phyloP scores from a whole-genome alignment of 2,888 invertebrate genomes.

The Caenorhabditis sp. region DNA sequence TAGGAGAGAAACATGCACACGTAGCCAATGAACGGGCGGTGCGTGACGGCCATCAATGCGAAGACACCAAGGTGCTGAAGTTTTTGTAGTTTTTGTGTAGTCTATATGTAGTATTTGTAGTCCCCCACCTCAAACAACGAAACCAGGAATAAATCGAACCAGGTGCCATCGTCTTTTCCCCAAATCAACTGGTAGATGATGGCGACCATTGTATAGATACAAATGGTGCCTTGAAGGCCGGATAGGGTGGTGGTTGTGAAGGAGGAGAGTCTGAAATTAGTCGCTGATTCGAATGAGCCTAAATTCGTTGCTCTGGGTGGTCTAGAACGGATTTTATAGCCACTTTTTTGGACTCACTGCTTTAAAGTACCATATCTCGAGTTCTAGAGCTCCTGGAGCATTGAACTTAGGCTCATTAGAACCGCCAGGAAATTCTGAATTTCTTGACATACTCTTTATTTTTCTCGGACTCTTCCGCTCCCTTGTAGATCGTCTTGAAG shows the following conservation, averaged over 20 bases:
- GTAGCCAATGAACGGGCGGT: slow-evolving; percentile 4
- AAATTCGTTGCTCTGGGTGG: no score
- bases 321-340: no score
- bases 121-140: neutral
- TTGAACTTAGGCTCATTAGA: neutral
- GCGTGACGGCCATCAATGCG: neutral
- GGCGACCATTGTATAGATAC: neutral
- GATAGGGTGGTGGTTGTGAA: neutral
- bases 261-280: neutral
- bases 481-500: slow-evolving; percentile 22
- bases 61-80: neutral
- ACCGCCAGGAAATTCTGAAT: neutral
- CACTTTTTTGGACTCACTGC: no score
- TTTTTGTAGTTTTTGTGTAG: neutral
- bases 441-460: neutral
- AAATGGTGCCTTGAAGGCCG: neutral
- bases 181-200: slow-evolving; percentile 2
- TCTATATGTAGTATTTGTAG: neutral
- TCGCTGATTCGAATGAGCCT: no score
- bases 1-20: slow-evolving; percentile 1
- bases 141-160: neutral
- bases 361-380: no score
- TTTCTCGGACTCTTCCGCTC: neutral
- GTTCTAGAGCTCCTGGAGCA: no score
- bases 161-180: neutral